Base-by-base conservation (phyloP, 2,113 vertebrate genomes). In the Macaca nemestrina region DNA sequence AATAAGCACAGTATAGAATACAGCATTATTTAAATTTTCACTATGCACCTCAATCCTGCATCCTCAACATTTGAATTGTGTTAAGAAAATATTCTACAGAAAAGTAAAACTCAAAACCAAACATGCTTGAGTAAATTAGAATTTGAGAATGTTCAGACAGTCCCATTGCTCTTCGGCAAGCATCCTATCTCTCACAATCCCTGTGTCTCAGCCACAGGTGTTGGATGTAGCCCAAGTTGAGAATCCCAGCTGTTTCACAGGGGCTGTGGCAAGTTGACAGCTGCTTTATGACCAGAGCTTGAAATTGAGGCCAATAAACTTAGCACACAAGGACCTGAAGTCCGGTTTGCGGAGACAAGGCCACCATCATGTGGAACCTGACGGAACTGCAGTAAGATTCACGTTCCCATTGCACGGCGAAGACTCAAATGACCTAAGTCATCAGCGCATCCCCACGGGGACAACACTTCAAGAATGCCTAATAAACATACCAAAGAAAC, bases 351-450 rank as follows among this genome's bases (percentile, higher is more conserved):
- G 97, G 97, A 95, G 97, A 87, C 97, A 98, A 98, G 97, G 94
- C 90, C 97, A 32, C 98, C 98, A 98, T 93, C 98, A 93, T 96
- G 98, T 98, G 98, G 98, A 88, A 7, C 10, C 40, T 90, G 67
- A 13, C 1, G 97, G 97, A 97, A 98, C 90, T 98, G 97, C 98
- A 98, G 48, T 14, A 81, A 55, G 70, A 64, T 43, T 50, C 67
- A 8, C 3, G 2, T 80, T 64, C 79, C 87, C 78, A 7, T 22
- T 5, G 23, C 40, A 0, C 1, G 9, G 6, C 2, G 5, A 45
- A 45, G 72, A 48, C n/a, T 1, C 48, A 23, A 30, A 68, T 1
- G 86, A 35, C 40, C 55, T 55, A 13, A 59, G 50, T 6, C 5
- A 23, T 22, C 35, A 12, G 48, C 2, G 9, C 3, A 2, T 9